These are phyloP conservation scores for Cheilinus undulatus DNA, from an alignment of 2,113 vertebrate species.

Conservation along the genomic window DNA sequence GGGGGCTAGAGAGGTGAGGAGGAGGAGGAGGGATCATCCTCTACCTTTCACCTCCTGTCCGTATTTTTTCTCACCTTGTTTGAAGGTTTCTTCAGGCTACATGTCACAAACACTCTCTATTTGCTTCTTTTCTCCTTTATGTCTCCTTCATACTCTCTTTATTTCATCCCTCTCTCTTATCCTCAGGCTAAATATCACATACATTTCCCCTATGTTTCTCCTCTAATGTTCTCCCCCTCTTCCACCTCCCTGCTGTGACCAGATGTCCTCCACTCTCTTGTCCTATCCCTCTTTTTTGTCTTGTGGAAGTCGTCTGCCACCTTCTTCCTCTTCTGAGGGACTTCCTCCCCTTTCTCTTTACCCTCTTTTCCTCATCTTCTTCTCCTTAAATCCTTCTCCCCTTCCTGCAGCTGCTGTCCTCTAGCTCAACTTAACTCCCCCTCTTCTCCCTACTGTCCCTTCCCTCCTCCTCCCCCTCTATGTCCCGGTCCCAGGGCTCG, in stretches of 20 bases:
- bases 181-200: constrained; percentile 72
- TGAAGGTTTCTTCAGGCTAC: constrained; percentile 38
- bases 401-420: constrained; percentile 52
- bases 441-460: constrained; percentile 45
- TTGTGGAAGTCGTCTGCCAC: constrained; percentile 5
- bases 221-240: constrained; percentile 60
- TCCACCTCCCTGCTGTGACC: constrained; percentile 35
- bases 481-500: constrained; percentile 62
- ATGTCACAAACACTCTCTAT: constrained; percentile 32
- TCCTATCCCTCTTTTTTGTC: constrained; percentile 35
- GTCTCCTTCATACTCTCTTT: constrained; percentile 31
- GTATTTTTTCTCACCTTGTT: constrained; percentile 49
- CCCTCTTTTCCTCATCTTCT: background rate
- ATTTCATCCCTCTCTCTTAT: constrained; percentile 44
- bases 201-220: constrained; percentile 65
- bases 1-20: constrained; percentile 6
- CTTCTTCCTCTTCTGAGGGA: constrained; percentile 18
- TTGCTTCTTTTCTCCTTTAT: constrained; percentile 35
- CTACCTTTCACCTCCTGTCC: constrained; percentile 56
- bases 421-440: constrained; percentile 45
- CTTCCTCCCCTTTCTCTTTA: constrained; percentile 13
- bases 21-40: constrained; percentile 38
- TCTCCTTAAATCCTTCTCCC: constrained; percentile 1
- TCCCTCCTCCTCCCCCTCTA: constrained; percentile 33
- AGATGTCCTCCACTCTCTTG: constrained; percentile 50